Conservation (phyloP, 2,888 invertebrate genomes). For the Eurois occulta region DNA sequence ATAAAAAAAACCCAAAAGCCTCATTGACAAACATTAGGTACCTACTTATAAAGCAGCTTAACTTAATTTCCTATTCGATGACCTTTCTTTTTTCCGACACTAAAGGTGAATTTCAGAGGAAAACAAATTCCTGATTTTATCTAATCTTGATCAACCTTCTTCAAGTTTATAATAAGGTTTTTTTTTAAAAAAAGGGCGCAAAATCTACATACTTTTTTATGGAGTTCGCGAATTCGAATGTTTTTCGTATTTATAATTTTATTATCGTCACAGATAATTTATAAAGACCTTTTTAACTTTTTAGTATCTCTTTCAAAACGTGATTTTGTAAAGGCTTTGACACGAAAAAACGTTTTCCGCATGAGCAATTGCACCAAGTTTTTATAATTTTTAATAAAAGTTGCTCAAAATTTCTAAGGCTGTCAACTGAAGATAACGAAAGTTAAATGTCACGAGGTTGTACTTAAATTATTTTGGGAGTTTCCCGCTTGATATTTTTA, state of each 20-base stretch:
- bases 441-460: not conserved
- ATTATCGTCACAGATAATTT: constrained; percentile 25
- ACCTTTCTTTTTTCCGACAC: constrained; percentile 1
- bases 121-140: constrained; percentile 5
- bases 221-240: constrained; percentile 5
- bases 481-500: not conserved
- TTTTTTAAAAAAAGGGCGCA: not conserved
- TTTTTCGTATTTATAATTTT: constrained; percentile 14
- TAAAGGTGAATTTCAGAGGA: not conserved
- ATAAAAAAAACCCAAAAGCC: not conserved
- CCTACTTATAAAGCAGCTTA: not conserved
- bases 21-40: constrained; percentile 7
- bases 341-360: not conserved
- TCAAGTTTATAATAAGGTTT: not conserved
- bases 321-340: not conserved
- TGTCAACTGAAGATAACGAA: constrained; percentile 25
- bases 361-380: constrained; percentile 20
- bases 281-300: constrained; percentile 11
- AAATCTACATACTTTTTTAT: not conserved
- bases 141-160: constrained; percentile 33
- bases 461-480: not conserved
- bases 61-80: not conserved
- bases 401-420: not conserved
- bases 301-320: not conserved
- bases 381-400: constrained; percentile 12